phyloP scores from a whole-genome alignment of 2,797 vertebrate genomes.

The Pachyuromys duprasi region DNA sequence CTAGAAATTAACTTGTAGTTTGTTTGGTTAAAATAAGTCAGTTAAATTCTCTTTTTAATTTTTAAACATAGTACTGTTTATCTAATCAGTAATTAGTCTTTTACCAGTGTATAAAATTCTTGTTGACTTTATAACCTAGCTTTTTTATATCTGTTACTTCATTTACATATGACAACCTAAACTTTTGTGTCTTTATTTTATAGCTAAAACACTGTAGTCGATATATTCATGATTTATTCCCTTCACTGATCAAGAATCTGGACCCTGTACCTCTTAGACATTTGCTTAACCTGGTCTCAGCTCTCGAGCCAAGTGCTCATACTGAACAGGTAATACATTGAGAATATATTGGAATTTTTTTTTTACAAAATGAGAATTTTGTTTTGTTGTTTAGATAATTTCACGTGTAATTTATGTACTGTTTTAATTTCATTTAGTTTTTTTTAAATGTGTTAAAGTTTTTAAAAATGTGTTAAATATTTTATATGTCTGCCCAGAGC shows the following conservation, averaged over 20 bases:
- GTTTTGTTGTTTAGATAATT: slow-evolving; percentile 27
- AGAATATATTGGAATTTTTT: background rate
- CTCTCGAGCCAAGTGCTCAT: slow-evolving; percentile 97
- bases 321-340: slow-evolving; percentile 94
- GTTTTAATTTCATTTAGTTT: background rate
- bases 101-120: background rate
- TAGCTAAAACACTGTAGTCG: slow-evolving; percentile 99
- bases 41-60: background rate
- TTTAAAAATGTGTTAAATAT: background rate
- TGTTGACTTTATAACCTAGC: background rate
- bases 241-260: slow-evolving; percentile 98
- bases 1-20: slow-evolving; percentile 23
- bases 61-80: background rate
- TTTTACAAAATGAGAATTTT: background rate
- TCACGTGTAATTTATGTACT: slow-evolving; percentile 40
- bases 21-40: slow-evolving; percentile 30
- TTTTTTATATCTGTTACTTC: slow-evolving; percentile 22
- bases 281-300: slow-evolving; percentile 97
- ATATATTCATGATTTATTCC: slow-evolving; percentile 99
- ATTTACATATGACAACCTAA: background rate
- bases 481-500: slow-evolving; percentile 5
- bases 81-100: background rate
- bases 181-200: slow-evolving; percentile 56
- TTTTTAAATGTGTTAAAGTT: background rate
- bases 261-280: slow-evolving; percentile 98